Evolutionary conservation across 2,888 invertebrate genomes (phyloP), one percentile per base, ranked within the genome.

Genomic region (Drosophila paramelanica): DNA sequence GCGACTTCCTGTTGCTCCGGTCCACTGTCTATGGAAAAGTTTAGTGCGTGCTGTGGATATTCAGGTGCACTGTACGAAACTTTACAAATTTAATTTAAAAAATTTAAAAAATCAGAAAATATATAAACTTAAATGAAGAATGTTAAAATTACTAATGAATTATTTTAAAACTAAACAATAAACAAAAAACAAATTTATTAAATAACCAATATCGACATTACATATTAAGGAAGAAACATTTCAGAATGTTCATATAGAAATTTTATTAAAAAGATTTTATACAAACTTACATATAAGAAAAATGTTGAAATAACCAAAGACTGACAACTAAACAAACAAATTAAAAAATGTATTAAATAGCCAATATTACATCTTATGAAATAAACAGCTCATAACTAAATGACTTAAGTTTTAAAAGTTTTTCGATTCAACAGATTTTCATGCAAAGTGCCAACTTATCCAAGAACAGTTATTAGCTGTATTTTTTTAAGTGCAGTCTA

Each of bases 1-100:
- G 49, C 57, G 45, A 64, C 52, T 76, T 85, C 61, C 77, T 75
- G 84, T 78, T 81, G 78, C 82, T 77, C 77, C 55, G 60, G 49
- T 67, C 70, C 67, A 61, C 66, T 72, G 64, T 59, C 52, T 51
- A 61, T 53, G 36, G 41, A 25, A 41, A 69, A 65, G 55, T 59
- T 52, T 33, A 71, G 61, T 55, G 62, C 51, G 68, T 47, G 57
- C 31, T 76, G 51, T 70, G 62, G 62, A 53, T 68, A 74, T 70
- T 60, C 45, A 57, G 50, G 25, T 71, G 65, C 79, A 80, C 77
- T 67, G 65, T 43, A 31, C n/a, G 38, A 49, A 42, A 33, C 11
- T 11, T 4, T 3, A 11, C 5, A 11, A 36, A 36, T 5, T 13
- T 36, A 36, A 36, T 36, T 13, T 2, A 10, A 31, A 8, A 7